Evolutionary conservation across 2,113 vertebrate genomes (phyloP), one percentile per base, ranked within the genome.

Genomic region (Symphodus melops): DNA sequence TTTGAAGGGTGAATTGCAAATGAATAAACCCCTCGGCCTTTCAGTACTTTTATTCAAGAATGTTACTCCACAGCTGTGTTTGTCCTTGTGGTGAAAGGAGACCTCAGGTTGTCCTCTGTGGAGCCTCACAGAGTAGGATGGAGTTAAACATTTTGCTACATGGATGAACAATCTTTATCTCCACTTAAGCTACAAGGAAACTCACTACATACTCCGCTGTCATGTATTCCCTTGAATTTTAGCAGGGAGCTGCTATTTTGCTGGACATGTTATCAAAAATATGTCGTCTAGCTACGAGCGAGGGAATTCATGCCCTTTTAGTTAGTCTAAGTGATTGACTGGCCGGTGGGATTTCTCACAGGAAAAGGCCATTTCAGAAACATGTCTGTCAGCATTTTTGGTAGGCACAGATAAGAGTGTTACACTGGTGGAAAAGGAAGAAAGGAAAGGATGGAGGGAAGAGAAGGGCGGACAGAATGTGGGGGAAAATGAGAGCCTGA

Each of bases 301-400:
- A 16, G 51, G 52, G 41, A 59, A 58, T 79, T 75, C 54, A 64
- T 64, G 44, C 74, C 69, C 75, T 62, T 33, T 79, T 67, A 56
- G 71, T 46, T 33, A 44, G 64, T 77, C 68, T 64, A 36, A 63
- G 48, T 6, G 46, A 17, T 17, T 25, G 42, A 39, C 49, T 1
- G 69, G 25, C 75, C 53, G 7, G 68, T 75, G 72, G 75, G 83
- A 84, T 82, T 81, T 90, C 86, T 83, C 79, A 77, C 71, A 71
- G 62, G 28, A 70, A 81, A 86, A 89, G 78, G 70, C 70, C 71
- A 82, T 79, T 86, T 79, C 55, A 56, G 68, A 76, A 72, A 72
- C 57, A 62, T 53, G 61, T 56, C 67, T 70, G 67, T 79, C 73
- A 86, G 83, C 61, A 0, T 65, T 67, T 60, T 74, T 8, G 55